Percentiles rank a stretch among this genome's conserved stretches.
phyloP scores from a whole-genome alignment of 92 coral and sea anemone species.

The Umimayanthus chanpuru region DNA sequence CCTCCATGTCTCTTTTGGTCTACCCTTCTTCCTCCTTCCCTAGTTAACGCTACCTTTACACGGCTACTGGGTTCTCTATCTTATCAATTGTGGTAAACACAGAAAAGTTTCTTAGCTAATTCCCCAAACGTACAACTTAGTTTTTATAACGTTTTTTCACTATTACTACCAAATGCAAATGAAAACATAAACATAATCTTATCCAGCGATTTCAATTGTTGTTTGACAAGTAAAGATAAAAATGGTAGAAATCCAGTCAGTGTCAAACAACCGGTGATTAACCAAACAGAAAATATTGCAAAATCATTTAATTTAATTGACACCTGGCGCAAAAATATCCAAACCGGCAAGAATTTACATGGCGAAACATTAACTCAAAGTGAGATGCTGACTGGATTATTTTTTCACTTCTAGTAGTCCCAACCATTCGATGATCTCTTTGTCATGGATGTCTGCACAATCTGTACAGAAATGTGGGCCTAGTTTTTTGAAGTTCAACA shows the following conservation, averaged over 20 bases:
- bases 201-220: not conserved
- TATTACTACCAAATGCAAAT: too few relatives aligned
- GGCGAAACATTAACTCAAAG: constrained; percentile 2
- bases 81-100: too few relatives aligned
- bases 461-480: constrained; percentile 3
- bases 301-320: not conserved
- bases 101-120: not conserved
- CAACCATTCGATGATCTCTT: constrained; percentile 15
- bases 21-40: too few relatives aligned
- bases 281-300: not conserved
- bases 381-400: constrained; percentile 4
- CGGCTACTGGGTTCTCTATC: too few relatives aligned
- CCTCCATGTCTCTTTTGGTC: too few relatives aligned
- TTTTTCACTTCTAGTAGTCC: not conserved
- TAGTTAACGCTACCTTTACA: too few relatives aligned
- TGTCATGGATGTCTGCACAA: not conserved
- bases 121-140: not conserved
- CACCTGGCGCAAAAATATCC: constrained; percentile 10
- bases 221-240: not conserved
- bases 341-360: not conserved
- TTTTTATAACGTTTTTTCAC: too few relatives aligned
- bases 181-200: not conserved
- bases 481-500: constrained; percentile 8
- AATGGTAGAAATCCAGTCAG: not conserved
- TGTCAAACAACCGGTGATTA: not conserved